Evolutionary conservation across 1,140 invertebrate species (phyloP).

Genomic region (Penaeus vannamei): DNA sequence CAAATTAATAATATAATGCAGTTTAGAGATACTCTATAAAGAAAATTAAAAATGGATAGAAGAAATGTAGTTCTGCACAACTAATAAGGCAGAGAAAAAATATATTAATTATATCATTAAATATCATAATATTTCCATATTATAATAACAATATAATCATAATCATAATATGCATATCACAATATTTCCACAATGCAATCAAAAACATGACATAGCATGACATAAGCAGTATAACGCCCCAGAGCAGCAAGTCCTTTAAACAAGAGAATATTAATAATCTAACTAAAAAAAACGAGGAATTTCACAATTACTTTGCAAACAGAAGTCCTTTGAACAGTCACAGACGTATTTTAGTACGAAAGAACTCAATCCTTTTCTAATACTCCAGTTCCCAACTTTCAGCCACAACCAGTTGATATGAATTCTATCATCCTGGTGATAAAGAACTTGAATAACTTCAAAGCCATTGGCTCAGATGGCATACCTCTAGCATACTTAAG

Average conservation of each 20-base stretch:
- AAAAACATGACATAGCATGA: no score
- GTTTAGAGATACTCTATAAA: neutral
- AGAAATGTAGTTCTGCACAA: neutral
- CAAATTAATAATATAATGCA: neutral
- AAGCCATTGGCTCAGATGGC: neutral
- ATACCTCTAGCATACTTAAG: neutral
- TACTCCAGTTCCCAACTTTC: neutral
- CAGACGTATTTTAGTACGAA: neutral
- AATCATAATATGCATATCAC: no score
- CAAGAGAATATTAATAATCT: no score
- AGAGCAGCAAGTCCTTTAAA: no score
- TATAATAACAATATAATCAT: neutral
- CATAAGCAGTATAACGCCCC: no score
- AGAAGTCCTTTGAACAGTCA: neutral
- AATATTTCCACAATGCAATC: no score
- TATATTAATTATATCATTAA: neutral
- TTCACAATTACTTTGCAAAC: no score
- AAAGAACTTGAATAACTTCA: neutral
- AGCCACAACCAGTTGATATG: neutral
- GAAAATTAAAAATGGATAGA: neutral
- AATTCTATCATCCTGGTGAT: neutral
- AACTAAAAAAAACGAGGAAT: no score
- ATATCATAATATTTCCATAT: neutral
- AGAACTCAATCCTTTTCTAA: neutral
- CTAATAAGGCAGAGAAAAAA: neutral